Conservation (phyloP, 2,113 vertebrate species). For the Glaucidium brasilianum region DNA sequence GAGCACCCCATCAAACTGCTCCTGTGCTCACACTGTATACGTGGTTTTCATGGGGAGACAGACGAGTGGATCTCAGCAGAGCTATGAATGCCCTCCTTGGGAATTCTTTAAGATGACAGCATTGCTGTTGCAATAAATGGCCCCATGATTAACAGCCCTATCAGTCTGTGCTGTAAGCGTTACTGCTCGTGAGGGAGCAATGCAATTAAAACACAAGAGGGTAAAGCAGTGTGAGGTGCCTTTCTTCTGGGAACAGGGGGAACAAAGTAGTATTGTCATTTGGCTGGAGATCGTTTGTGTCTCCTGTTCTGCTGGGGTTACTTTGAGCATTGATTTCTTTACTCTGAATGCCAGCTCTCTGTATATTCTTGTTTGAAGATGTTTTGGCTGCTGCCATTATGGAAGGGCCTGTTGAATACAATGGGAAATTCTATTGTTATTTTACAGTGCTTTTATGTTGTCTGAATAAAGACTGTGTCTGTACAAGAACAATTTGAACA, state of each 20-base stretch:
- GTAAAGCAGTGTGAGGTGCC: neutral
- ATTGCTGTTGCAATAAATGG: neutral
- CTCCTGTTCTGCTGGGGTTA: neutral
- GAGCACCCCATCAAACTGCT: neutral
- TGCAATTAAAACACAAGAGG: neutral
- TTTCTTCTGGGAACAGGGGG: neutral
- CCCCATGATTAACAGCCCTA: neutral
- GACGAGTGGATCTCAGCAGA: neutral
- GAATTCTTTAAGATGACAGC: neutral
- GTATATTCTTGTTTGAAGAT: neutral
- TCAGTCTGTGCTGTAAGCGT: neutral
- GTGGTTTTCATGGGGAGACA: neutral
- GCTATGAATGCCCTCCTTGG: neutral
- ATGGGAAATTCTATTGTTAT: neutral
- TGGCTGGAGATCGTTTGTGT: neutral
- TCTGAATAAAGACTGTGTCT: neutral
- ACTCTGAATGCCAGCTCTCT: neutral
- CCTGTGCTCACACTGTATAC: fast-evolving
- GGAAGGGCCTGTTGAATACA: neutral
- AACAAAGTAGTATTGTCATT: neutral
- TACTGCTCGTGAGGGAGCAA: neutral
- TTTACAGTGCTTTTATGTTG: neutral
- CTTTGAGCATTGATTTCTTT: neutral
- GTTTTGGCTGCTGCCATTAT: neutral
- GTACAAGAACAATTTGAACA: neutral